phyloP scores from a whole-genome alignment of 2,888 invertebrate species.

The Erebia aethiops region DNA sequence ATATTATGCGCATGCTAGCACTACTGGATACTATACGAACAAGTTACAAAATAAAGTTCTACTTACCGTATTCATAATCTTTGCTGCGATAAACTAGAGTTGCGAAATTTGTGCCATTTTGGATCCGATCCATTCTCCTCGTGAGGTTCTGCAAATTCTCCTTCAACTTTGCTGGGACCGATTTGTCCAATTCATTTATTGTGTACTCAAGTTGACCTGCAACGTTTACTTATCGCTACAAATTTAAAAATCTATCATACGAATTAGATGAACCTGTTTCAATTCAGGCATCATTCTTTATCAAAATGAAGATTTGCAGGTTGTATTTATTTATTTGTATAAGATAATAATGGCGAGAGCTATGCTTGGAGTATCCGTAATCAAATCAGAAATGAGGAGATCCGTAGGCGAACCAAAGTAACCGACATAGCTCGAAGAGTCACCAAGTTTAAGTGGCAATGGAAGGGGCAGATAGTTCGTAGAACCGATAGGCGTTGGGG shows the following conservation, averaged over 20 bases:
- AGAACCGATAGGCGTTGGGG: too few species aligned
- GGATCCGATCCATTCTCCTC: constrained; percentile 70
- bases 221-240: neutral
- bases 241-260: too few species aligned
- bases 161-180: constrained; percentile 68
- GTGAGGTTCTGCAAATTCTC: constrained; percentile 73
- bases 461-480: too few species aligned
- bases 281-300: neutral
- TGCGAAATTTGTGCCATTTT: constrained; percentile 56
- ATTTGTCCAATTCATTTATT: constrained; percentile 72
- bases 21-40: constrained; percentile 11
- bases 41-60: constrained; percentile 36
- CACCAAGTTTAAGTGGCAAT: too few species aligned
- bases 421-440: too few species aligned
- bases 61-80: constrained; percentile 74
- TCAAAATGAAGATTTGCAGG: neutral
- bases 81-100: constrained; percentile 67
- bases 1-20: too few species aligned
- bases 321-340: too few species aligned
- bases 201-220: constrained; percentile 74
- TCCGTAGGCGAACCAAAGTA: too few species aligned
- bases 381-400: too few species aligned
- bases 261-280: too few species aligned
- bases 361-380: too few species aligned
- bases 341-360: too few species aligned